Conservation (phyloP, 2,113 vertebrate species). For the Melanerpes aurifrons region DNA sequence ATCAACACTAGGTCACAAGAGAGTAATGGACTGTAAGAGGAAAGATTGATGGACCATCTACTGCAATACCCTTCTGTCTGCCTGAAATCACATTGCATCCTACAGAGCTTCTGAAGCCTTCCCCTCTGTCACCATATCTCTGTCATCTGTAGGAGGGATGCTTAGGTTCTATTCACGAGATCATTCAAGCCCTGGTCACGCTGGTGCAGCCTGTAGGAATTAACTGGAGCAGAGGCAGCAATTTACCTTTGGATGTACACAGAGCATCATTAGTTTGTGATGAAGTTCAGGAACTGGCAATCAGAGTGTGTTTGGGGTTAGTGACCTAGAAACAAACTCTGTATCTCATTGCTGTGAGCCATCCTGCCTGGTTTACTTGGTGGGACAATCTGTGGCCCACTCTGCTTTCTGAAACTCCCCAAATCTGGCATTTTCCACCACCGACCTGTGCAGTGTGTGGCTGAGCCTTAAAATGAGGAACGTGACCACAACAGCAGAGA, state of each 20-base stretch:
- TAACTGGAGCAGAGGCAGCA: not conserved
- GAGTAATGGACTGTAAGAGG: not conserved
- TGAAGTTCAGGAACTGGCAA: constrained; percentile 19
- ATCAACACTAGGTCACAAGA: not conserved
- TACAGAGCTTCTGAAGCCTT: not conserved
- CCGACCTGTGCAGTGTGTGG: constrained; percentile 6
- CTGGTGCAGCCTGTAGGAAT: not conserved
- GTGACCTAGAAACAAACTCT: constrained; percentile 3
- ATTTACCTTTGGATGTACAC: not conserved
- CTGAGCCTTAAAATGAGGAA: constrained; percentile 7
- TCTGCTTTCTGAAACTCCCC: not conserved
- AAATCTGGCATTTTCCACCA: constrained; percentile 12
- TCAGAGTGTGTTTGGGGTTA: constrained; percentile 13
- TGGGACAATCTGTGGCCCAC: not conserved
- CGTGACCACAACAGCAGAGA: constrained; percentile 15
- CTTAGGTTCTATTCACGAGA: not conserved
- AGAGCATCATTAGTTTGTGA: not conserved
- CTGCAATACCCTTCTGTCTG: not conserved
- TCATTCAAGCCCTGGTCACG: not conserved
- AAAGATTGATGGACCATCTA: not conserved
- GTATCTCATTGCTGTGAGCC: not conserved
- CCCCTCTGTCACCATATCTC: not conserved
- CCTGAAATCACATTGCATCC: not conserved
- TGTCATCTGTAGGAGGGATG: not conserved
- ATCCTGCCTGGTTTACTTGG: not conserved